Evolutionary conservation across 2,113 vertebrate species (phyloP), one percentile per base, ranked within the genome.

Genomic region (Paramormyrops kingsleyae): DNA sequence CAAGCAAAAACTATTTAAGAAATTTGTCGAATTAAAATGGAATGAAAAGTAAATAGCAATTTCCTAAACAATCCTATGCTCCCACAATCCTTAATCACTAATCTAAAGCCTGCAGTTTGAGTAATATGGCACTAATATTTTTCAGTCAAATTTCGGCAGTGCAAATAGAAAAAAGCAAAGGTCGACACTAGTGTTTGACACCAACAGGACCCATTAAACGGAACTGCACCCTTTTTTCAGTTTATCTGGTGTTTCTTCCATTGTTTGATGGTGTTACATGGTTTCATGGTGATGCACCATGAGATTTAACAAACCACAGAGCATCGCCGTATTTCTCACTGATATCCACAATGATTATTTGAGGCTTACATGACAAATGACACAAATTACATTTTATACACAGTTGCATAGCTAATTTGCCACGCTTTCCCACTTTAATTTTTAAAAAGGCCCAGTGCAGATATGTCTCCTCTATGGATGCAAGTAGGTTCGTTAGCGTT

Each of bases 71-170:
- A 74, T 35, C 31, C 12, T 74, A 15, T 74, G 66, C 13, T 35
- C 35, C 31, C 12, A 80, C 13, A 80, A 80, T 85, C 46, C 49
- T 47, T 84, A 10, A 84, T 47, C 95, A 95, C 62, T 83, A 89
- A 24, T 89, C 56, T 88, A 91, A 92, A 92, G 93, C 91, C 91
- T 92, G 88, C 90, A 92, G 92, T 92, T 91, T 93, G 88, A 92
- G 90, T 88, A 91, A 90, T 91, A 90, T 87, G 91, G 94, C 94
- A 90, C 90, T 90, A 95, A 92, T 24, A 44, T 47, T 44, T 70
- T 74, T 62, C 39, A 70, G 56, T 50, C 27, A n/a, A 47, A n/a
- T 66, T 88, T 35, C 49, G 59, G 19, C 27, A 10, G 8, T 66
- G 24, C 31, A 77, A 77, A 74, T 31, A 74, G 4, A 53, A 47